Evolutionary conservation across 2,888 invertebrate genomes (phyloP).

Genomic region (Heliconius ismenius): DNA sequence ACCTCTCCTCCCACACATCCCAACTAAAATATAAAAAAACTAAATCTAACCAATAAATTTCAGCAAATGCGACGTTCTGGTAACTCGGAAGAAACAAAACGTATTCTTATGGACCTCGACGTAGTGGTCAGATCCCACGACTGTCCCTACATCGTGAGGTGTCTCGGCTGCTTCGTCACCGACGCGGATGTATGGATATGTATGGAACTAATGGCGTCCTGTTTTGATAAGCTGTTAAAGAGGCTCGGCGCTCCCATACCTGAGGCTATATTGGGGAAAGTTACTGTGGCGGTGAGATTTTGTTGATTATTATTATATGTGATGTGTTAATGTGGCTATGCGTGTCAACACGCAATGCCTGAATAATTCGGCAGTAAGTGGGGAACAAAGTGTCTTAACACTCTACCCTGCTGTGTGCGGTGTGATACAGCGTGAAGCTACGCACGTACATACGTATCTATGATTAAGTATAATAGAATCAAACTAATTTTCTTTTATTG

Average conservation of each 20-base stretch:
- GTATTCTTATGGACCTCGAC: slow-evolving; percentile 99
- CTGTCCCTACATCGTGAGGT: slow-evolving; percentile 98
- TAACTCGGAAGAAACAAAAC: slow-evolving; percentile 97
- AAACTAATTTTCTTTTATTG: too few species aligned
- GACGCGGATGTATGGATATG: slow-evolving; percentile 99
- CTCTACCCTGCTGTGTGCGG: too few species aligned
- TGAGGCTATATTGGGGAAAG: slow-evolving; percentile 97
- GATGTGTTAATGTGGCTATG: too few species aligned
- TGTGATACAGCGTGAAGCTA: too few species aligned
- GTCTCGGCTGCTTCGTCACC: slow-evolving; percentile 98
- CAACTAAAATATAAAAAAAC: too few species aligned
- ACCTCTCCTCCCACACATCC: too few species aligned
- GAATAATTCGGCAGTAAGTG: too few species aligned
- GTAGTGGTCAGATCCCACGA: slow-evolving; percentile 98
- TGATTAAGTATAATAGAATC: too few species aligned
- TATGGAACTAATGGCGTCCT: slow-evolving; percentile 99
- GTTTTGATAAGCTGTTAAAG: slow-evolving; percentile 97
- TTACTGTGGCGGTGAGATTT: slow-evolving; percentile 91
- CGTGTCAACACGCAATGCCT: too few species aligned
- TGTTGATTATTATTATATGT: too few species aligned
- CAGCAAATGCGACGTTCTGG: slow-evolving; percentile 98
- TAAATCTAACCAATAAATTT: neutral
- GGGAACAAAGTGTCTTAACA: too few species aligned
- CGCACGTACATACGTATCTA: too few species aligned
- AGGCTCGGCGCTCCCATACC: slow-evolving; percentile 93